A percentile compares a stretch with the other conserved stretches of the same genome.
Conservation (phyloP, 2,797 vertebrate genomes). For the Pipistrellus nathusii region DNA sequence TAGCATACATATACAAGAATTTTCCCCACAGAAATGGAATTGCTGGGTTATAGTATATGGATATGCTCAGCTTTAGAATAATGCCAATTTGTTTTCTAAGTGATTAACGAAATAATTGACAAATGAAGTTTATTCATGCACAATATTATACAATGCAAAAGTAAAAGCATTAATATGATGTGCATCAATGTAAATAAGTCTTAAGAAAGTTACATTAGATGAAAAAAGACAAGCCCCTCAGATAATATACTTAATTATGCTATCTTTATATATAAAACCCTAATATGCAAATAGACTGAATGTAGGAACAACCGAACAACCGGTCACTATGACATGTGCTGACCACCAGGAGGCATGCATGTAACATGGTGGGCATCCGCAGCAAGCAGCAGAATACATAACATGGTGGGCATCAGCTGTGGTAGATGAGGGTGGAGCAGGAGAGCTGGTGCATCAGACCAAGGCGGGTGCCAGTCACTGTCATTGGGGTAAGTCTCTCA, state of each 20-base stretch:
- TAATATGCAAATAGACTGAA: too few species aligned
- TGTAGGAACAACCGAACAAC: too few species aligned
- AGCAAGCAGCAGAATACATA: too few species aligned
- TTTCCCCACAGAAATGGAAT: constrained; percentile 5
- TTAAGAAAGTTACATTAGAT: constrained; percentile 28
- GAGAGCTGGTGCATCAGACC: too few species aligned
- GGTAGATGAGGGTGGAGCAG: too few species aligned
- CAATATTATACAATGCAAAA: background rate
- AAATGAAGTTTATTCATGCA: background rate
- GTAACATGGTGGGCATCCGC: too few species aligned
- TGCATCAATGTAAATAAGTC: background rate
- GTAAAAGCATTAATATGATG: background rate
- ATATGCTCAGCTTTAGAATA: background rate
- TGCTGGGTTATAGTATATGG: background rate
- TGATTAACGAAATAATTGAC: background rate
- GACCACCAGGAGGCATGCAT: too few species aligned
- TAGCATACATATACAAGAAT: background rate
- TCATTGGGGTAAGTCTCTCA: too few species aligned
- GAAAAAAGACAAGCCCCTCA: background rate
- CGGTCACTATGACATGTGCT: too few species aligned
- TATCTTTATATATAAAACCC: background rate
- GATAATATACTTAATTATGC: background rate
- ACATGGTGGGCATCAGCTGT: too few species aligned
- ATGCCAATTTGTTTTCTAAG: background rate
- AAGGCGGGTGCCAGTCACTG: too few species aligned